Conservation (phyloP, 2,888 invertebrate genomes). For the Nemapogon koenigi region DNA sequence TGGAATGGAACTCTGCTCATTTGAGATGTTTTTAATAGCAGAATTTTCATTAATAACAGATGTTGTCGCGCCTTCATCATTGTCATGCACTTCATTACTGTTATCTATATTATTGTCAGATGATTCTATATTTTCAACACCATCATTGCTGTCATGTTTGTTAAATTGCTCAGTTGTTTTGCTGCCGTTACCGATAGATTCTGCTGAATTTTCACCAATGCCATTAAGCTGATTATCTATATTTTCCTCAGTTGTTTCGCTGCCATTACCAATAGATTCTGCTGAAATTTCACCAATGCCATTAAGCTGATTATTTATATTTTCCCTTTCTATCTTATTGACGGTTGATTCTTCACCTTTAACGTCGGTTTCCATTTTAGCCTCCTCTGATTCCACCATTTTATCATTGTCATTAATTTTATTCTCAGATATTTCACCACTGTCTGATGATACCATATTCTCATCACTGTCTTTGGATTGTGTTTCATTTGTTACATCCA, state of each 20-base stretch:
- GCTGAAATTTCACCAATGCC: background rate
- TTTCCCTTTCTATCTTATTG: background rate
- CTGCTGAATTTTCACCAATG: too few species aligned
- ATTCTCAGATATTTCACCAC: background rate
- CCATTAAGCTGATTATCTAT: background rate
- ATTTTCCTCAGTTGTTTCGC: background rate
- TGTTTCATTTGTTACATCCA: background rate
- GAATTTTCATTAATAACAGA: too few species aligned
- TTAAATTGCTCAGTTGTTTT: too few species aligned
- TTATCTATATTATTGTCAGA: background rate
- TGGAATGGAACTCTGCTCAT: too few species aligned
- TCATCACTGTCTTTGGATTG: too few species aligned
- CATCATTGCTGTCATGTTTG: conserved; percentile 5
- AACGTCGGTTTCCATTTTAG: background rate
- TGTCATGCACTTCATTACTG: conserved; percentile 8
- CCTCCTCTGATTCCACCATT: background rate
- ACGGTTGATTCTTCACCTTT: background rate
- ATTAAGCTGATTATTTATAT: background rate
- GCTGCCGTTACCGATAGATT: too few species aligned
- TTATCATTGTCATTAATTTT: background rate
- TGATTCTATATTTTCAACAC: background rate
- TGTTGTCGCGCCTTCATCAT: conserved; percentile 3
- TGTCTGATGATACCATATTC: background rate
- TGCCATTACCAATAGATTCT: background rate
- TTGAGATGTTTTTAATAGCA: too few species aligned